Evolutionary conservation across 2,113 vertebrate genomes (phyloP).

Genomic region (Gila orcuttii): DNA sequence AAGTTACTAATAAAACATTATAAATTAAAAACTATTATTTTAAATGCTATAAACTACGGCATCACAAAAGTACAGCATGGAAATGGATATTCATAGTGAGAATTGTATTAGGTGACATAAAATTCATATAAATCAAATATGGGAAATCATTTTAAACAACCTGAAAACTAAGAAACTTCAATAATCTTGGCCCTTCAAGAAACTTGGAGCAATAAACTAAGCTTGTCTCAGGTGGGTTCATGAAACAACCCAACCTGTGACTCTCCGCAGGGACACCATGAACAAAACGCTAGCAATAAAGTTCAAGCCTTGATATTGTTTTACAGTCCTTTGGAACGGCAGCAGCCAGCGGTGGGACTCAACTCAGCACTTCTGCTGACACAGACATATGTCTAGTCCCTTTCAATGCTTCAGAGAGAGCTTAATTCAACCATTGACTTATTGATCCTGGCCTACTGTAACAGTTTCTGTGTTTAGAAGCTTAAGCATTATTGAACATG

Average conservation of each 20-base stretch:
- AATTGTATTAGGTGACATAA: background rate
- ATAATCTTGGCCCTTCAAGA: background rate
- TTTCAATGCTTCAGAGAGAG: slow-evolving; percentile 31
- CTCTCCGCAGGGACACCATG: background rate
- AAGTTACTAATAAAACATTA: background rate
- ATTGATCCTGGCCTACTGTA: slow-evolving; percentile 45
- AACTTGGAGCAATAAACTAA: background rate
- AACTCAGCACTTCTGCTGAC: slow-evolving; percentile 33
- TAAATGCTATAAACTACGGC: background rate
- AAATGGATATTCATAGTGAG: background rate
- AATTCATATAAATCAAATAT: background rate
- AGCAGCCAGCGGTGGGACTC: slow-evolving; percentile 4
- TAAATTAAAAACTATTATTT: background rate
- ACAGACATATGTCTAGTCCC: slow-evolving; percentile 37
- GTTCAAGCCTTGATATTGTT: slow-evolving; percentile 19
- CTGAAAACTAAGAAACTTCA: background rate
- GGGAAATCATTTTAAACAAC: background rate
- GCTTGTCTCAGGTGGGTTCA: background rate
- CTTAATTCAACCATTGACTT: slow-evolving; percentile 54
- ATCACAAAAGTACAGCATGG: background rate
- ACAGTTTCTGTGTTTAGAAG: slow-evolving; percentile 20
- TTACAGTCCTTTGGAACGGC: background rate
- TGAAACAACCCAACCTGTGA: background rate
- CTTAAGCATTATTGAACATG: slow-evolving; percentile 47
- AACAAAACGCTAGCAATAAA: slow-evolving; percentile 32